Conservation (phyloP, 2,797 vertebrate genomes). For the Takifugu ocellatus region DNA sequence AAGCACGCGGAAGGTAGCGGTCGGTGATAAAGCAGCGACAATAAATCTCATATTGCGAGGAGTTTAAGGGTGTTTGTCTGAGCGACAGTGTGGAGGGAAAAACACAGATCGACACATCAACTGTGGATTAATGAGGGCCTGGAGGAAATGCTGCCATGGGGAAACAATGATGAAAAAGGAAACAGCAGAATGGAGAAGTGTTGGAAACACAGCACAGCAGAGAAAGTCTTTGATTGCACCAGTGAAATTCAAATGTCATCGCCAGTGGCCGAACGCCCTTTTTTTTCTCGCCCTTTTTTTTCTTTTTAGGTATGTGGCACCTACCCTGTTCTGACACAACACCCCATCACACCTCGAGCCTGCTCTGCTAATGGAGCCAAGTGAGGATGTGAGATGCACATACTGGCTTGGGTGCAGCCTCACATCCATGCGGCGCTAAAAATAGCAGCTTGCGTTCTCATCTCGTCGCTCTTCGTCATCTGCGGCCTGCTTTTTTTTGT, state of each 20-base stretch:
- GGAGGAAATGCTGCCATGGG: no score
- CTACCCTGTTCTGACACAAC: constrained; percentile 7
- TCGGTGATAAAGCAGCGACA: constrained; percentile 39
- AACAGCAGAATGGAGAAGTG: constrained; percentile 1
- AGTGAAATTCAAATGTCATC: background rate
- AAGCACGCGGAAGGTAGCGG: constrained; percentile 14
- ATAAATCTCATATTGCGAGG: constrained; percentile 16
- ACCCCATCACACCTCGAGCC: constrained; percentile 16
- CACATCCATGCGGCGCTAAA: constrained; percentile 63
- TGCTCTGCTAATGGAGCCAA: constrained; percentile 29
- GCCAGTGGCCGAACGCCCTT: no score
- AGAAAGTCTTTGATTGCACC: background rate
- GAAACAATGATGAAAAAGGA: constrained; percentile 5
- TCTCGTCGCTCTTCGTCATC: constrained; percentile 57
- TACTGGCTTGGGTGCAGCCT: constrained; percentile 50
- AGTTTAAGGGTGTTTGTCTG: constrained; percentile 20
- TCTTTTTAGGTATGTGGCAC: background rate
- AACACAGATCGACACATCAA: constrained; percentile 27
- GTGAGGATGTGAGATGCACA: constrained; percentile 28
- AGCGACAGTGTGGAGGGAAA: constrained; percentile 25
- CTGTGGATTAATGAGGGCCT: constrained; percentile 21
- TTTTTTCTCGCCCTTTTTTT: no score
- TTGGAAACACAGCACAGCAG: background rate
- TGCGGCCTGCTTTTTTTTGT: constrained; percentile 48
- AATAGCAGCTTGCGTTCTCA: constrained; percentile 69